These are phyloP conservation scores for Zaprionus davidi DNA, from an alignment of 1,140 invertebrate species.

Conservation along the genomic window DNA sequence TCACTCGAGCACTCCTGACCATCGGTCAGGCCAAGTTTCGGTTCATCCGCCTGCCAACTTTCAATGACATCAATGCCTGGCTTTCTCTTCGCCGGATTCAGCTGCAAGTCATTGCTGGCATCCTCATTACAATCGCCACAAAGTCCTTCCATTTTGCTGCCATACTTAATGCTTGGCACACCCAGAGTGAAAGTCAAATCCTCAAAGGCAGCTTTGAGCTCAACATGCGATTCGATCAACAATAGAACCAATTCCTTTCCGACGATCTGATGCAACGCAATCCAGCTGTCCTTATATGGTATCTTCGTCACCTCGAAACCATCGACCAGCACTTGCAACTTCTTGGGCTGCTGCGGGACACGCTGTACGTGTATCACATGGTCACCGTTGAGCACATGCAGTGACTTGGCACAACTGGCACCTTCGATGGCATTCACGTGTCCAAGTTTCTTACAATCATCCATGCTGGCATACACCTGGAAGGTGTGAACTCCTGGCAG, in stretches of 20 bases:
- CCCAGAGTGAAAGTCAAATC: slow-evolving; percentile 86
- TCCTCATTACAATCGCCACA: slow-evolving; percentile 92
- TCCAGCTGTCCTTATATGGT: slow-evolving; percentile 86
- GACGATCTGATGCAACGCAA: slow-evolving; percentile 82
- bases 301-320: slow-evolving; percentile 84
- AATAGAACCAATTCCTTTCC: slow-evolving; percentile 85
- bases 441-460: slow-evolving; percentile 74
- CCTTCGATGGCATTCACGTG: slow-evolving; percentile 41
- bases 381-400: slow-evolving; percentile 87
- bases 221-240: slow-evolving; percentile 85
- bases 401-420: slow-evolving; percentile 67
- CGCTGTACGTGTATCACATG: slow-evolving; percentile 87
- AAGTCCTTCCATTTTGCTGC: slow-evolving; percentile 89
- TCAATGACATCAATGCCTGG: slow-evolving; percentile 85
- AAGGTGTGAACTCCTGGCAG: slow-evolving; percentile 86
- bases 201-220: slow-evolving; percentile 85
- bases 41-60: slow-evolving; percentile 87
- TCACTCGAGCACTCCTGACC: slow-evolving; percentile 74
- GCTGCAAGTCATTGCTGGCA: slow-evolving; percentile 86
- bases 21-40: slow-evolving; percentile 74
- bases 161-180: slow-evolving; percentile 90
- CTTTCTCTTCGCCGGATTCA: slow-evolving; percentile 84
- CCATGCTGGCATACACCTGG: slow-evolving; percentile 84
- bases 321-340: slow-evolving; percentile 71
- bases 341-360: slow-evolving; percentile 52